These are phyloP conservation scores for Bruchidius siliquastri DNA, from an alignment of 2,888 invertebrate species.

Conservation along the genomic window DNA sequence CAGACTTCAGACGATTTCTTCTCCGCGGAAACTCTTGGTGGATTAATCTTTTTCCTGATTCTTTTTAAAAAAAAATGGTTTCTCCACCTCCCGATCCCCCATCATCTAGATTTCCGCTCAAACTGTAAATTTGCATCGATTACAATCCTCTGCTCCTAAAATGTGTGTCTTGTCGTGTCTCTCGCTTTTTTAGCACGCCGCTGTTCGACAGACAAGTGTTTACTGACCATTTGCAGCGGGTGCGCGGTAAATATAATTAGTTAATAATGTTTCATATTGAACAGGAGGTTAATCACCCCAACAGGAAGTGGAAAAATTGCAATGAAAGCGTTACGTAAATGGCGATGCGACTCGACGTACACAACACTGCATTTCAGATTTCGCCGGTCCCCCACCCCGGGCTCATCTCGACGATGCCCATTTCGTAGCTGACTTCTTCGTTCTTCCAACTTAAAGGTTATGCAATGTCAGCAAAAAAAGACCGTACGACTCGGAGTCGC, in stretches of 20 bases:
- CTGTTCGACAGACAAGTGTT: not conserved
- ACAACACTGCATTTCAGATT: not conserved
- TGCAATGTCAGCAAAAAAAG: not conserved
- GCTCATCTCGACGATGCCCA: not conserved
- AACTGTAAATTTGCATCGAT: no score
- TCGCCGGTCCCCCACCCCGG: not conserved
- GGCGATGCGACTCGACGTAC: not conserved
- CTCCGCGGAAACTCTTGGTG: no score
- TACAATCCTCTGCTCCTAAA: no score
- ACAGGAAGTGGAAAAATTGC: conserved; percentile 4
- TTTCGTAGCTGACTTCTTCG: not conserved
- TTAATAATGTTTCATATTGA: conserved; percentile 1
- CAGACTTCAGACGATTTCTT: no score
- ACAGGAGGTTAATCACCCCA: conserved; percentile 4
- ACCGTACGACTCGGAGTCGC: not conserved
- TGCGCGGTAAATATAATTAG: conserved; percentile 2
- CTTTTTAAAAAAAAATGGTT: no score
- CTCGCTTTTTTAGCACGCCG: not conserved
- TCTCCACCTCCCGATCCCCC: no score
- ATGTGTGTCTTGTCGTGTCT: no score
- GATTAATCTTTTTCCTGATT: no score
- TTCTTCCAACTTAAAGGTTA: not conserved
- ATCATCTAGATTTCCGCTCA: no score
- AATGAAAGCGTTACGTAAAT: conserved; percentile 5
- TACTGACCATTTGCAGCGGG: not conserved